phyloP scores from a whole-genome alignment of 2,113 vertebrate genomes.

The Ciconia maguari region DNA sequence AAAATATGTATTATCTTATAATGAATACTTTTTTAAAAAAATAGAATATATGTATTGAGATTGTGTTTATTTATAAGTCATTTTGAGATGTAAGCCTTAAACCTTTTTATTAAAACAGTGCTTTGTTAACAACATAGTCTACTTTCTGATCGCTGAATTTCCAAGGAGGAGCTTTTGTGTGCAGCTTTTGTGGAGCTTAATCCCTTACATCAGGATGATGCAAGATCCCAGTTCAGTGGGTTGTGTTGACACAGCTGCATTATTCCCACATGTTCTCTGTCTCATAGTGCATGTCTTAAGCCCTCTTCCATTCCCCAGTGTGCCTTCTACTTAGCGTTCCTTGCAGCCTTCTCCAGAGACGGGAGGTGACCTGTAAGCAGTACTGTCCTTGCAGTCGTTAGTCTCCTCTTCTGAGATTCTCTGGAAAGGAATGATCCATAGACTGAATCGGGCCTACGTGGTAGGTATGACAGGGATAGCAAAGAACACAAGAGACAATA shows the following conservation, averaged over 20 bases:
- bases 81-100: constrained; percentile 2
- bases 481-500: background rate
- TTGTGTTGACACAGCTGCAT: background rate
- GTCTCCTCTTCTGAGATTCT: background rate
- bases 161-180: background rate
- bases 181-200: background rate
- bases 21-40: background rate
- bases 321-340: background rate
- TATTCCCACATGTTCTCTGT: background rate
- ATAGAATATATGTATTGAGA: background rate
- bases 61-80: constrained; percentile 36
- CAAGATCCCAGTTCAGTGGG: background rate
- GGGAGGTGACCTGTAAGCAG: background rate
- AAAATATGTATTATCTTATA: constrained; percentile 48
- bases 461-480: background rate
- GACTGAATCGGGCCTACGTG: rapidly evolving
- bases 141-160: background rate
- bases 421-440: background rate
- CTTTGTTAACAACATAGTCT: constrained; percentile 13
- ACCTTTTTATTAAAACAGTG: constrained; percentile 40
- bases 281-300: background rate
- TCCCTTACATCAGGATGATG: background rate
- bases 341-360: background rate
- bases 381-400: background rate
- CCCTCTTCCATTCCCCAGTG: background rate